Evolutionary conservation across 2,797 vertebrate species (phyloP).

Genomic region (Sciaenops ocellatus): DNA sequence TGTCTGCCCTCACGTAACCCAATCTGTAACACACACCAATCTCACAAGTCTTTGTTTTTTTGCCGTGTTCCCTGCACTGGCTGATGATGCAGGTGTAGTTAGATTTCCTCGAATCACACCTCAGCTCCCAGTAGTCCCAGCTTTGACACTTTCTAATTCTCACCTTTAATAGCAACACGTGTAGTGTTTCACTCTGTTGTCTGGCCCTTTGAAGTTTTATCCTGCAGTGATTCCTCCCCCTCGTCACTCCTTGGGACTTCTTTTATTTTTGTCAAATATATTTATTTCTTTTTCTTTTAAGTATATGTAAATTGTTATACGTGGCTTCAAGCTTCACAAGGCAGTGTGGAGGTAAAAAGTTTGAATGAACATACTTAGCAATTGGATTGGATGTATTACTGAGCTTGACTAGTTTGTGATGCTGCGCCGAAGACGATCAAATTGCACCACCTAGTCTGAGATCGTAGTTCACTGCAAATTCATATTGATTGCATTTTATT

Average conservation of each 20-base stretch:
- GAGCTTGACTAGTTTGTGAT: neutral
- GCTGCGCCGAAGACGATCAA: neutral
- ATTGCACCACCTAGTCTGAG: neutral
- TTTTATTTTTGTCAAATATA: constrained; percentile 22
- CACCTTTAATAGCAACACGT: constrained; percentile 53
- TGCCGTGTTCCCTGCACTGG: constrained; percentile 10
- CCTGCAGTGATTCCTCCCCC: constrained; percentile 64
- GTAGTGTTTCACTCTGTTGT: constrained; percentile 47
- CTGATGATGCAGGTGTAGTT: constrained; percentile 25
- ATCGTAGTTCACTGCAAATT: constrained; percentile 4
- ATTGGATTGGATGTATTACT: neutral
- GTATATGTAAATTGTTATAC: constrained; percentile 1
- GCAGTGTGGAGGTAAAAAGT: neutral
- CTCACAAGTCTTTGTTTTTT: constrained; percentile 24
- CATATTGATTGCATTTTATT: neutral
- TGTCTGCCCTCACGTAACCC: constrained; percentile 32
- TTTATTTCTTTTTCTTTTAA: constrained; percentile 15
- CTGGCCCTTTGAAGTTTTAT: constrained; percentile 55
- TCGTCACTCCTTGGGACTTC: constrained; percentile 58
- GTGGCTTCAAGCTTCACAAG: constrained; percentile 52
- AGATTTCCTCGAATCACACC: constrained; percentile 42
- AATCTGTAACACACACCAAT: constrained; percentile 23
- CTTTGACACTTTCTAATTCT: constrained; percentile 52
- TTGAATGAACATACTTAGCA: neutral
- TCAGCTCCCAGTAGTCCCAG: constrained; percentile 45